Base-by-base conservation (phyloP, 2,113 vertebrate species). In the Rhea pennata region DNA sequence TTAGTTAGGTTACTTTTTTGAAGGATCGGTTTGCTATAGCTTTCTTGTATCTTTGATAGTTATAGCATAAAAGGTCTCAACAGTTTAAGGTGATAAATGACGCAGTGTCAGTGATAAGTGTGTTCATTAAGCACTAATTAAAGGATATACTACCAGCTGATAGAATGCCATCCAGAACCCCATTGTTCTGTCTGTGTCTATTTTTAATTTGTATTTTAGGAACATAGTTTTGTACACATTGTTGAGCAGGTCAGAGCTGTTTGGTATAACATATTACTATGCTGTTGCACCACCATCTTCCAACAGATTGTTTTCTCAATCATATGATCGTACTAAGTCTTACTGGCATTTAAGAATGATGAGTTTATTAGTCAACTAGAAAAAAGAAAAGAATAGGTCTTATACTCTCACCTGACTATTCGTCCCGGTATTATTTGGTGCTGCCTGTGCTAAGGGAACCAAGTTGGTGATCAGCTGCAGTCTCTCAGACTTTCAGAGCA, bases 41-140 rank as follows among this genome's bases (percentile, higher is more conserved):
- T 97, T 36, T 97, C 97, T 97, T 95, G 46, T 95, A 82, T 97
- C 91, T 96, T 93, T 54, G 88, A 89, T 94, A 95, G 88, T 94
- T 96, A 80, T 27, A 97, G 93, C 92, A 96, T 96, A 96, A 90
- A 87, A 93, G 84, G 84, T 94, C 95, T 95, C 94, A 92, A 92
- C 95, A 96, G 93, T 94, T 98, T 97, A 93, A 94, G 87, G 62
- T 89, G 91, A 92, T 95, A 95, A 84, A 97, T 97, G 90, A 94
- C 95, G 88, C 62, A 24, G 84, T 87, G 91, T 95, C 10, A 54
- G 91, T 95, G 95, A 83, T 97, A 96, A 97, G 95, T 74, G 87
- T 94, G 83, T 92, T 96, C 95, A 87, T 96, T 97, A 94, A 93
- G 89, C 93, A 88, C 94, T 97, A 98, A 98, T 98, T 98, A 97